A percentile compares a stretch with the other conserved stretches of the same genome.
phyloP scores from a whole-genome alignment of 2,888 invertebrate species.

The Xylocampa areola region DNA sequence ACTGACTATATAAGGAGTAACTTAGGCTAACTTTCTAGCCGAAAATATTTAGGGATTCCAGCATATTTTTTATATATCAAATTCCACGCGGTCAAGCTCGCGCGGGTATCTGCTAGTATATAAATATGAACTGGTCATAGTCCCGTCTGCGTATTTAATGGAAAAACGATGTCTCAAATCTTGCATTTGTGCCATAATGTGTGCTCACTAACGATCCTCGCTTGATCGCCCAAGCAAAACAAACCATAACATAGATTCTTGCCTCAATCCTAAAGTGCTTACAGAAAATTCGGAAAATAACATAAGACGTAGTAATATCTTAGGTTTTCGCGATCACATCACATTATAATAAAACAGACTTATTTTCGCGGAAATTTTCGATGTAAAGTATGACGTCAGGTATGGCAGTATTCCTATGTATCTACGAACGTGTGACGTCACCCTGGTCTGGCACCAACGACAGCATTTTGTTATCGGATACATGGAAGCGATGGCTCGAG shows the following conservation, averaged over 20 bases:
- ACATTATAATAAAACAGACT: conserved; percentile 27
- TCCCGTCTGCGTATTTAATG: conserved; percentile 5
- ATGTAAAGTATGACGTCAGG: conserved; percentile 56
- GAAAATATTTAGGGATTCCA: no score
- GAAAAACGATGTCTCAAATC: conserved; percentile 40
- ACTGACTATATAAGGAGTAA: no score
- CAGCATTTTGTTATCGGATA: conserved; percentile 69
- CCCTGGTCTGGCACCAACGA: conserved; percentile 56
- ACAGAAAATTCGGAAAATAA: conserved; percentile 59
- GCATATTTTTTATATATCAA: no score
- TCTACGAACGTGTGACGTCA: conserved; percentile 60
- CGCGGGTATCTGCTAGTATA: conserved; percentile 2
- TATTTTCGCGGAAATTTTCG: conserved; percentile 37
- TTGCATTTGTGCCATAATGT: conserved; percentile 32
- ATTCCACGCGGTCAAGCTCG: conserved; percentile 6
- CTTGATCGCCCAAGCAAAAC: conserved; percentile 73
- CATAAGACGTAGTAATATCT: no score
- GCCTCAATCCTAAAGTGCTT: conserved; percentile 58
- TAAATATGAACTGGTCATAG: neutral
- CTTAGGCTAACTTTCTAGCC: no score
- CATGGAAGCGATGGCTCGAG: conserved; percentile 58
- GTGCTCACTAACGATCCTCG: conserved; percentile 56
- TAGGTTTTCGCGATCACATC: no score
- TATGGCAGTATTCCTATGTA: conserved; percentile 55
- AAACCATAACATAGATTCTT: conserved; percentile 62